Percentiles rank a stretch among this genome's conserved stretches.
These are phyloP conservation scores for Conger conger DNA, from an alignment of 2,113 vertebrate genomes.

Conservation along the genomic window DNA sequence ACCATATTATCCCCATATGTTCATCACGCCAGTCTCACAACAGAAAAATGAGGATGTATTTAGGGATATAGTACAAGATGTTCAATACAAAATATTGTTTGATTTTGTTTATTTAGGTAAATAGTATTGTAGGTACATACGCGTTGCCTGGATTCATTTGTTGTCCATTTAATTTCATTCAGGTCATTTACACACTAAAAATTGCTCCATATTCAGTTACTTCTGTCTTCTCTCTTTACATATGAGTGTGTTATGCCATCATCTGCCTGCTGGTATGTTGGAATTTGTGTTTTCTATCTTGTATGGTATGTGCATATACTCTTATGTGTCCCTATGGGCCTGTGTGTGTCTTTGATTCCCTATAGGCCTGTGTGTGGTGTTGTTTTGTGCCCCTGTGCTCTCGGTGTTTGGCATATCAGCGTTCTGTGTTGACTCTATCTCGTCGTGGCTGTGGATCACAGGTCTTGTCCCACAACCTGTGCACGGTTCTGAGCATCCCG, in stretches of 20 bases:
- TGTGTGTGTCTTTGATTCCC: neutral
- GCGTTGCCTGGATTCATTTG: neutral
- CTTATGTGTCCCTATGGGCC: neutral
- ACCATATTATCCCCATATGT: neutral
- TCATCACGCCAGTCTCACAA: neutral
- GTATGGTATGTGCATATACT: neutral
- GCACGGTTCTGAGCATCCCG: constrained; percentile 87
- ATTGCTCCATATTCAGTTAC: neutral
- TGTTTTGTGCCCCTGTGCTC: neutral
- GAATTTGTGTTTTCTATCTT: neutral
- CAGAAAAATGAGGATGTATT: neutral
- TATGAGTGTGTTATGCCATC: too few species aligned
- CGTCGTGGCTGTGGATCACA: constrained; percentile 38
- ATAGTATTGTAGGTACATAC: neutral
- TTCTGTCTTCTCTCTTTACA: neutral
- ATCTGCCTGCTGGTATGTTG: too few species aligned
- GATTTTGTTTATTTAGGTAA: neutral
- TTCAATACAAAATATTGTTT: neutral
- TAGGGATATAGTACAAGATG: neutral
- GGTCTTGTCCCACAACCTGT: constrained; percentile 95
- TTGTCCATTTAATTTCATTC: neutral
- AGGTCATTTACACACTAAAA: neutral
- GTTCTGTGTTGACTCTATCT: constrained; percentile 21
- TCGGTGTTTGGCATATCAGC: neutral
- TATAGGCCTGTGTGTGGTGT: neutral